These are phyloP conservation scores for Passer montanus DNA, from an alignment of 2,113 vertebrate genomes.

Conservation along the genomic window DNA sequence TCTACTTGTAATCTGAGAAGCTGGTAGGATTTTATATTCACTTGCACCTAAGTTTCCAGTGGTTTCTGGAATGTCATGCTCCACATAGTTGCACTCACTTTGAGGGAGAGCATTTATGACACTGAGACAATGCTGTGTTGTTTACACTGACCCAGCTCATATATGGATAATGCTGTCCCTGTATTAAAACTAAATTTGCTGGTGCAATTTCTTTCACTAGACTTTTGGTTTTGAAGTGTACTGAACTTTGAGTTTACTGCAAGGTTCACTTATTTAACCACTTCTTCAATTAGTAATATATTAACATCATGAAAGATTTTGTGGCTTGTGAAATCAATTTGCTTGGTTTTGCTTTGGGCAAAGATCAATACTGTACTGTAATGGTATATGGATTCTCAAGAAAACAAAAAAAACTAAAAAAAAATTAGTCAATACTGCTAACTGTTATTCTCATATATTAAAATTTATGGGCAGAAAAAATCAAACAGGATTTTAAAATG, in stretches of 20 bases:
- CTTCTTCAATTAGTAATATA: constrained; percentile 35
- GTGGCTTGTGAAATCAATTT: constrained; percentile 10
- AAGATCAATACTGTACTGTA: constrained; percentile 7
- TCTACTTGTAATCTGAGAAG: neutral
- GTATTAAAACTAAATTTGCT: neutral
- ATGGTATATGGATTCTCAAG: constrained; percentile 7
- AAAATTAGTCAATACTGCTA: neutral
- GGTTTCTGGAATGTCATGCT: neutral
- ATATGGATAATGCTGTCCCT: neutral
- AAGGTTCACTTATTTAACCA: neutral
- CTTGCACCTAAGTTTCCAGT: neutral
- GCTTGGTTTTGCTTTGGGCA: neutral
- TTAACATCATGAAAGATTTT: constrained; percentile 21
- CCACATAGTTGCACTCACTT: neutral
- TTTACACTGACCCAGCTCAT: neutral
- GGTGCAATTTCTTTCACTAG: neutral
- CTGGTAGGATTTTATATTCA: neutral
- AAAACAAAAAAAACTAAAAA: neutral
- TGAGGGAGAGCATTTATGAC: neutral
- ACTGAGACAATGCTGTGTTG: neutral
- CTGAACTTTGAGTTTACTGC: neutral
- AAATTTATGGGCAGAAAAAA: neutral
- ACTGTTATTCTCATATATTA: neutral
- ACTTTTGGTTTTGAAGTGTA: neutral
- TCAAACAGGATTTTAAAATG: neutral